Conservation (phyloP, 2,888 invertebrate species). For the Hyalella azteca region DNA sequence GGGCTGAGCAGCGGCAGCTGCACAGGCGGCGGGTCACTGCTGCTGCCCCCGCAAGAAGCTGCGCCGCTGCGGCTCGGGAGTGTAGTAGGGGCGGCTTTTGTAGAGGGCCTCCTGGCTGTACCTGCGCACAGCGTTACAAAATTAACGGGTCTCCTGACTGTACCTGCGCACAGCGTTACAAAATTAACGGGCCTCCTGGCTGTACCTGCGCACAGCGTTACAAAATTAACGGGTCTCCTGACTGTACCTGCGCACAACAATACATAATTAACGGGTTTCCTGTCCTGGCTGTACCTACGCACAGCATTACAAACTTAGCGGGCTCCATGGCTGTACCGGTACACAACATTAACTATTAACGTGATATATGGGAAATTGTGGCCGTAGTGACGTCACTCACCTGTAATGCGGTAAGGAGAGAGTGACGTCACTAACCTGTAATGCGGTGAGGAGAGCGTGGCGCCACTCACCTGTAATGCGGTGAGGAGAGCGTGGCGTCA, state of each 20-base stretch:
- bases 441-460: no score
- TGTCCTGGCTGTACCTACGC: no score
- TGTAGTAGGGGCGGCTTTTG: constrained; percentile 58
- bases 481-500: no score
- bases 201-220: constrained; percentile 51
- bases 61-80: constrained; percentile 56
- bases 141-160: constrained; percentile 58
- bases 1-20: not conserved
- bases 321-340: no score
- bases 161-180: constrained; percentile 49
- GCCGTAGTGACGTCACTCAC: no score
- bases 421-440: no score
- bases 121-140: constrained; percentile 43
- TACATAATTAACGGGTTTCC: no score
- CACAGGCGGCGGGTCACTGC: not conserved
- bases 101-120: constrained; percentile 58
- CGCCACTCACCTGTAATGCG: no score
- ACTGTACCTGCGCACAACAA: constrained; percentile 52
- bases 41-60: constrained; percentile 47
- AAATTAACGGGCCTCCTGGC: constrained; percentile 58
- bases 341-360: no score
- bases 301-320: no score
- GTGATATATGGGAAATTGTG: no score
- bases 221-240: constrained; percentile 58
- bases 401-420: no score